A percentile compares a stretch with the other conserved stretches of the same genome.
Evolutionary conservation across 2,797 vertebrate genomes (phyloP).

Genomic region (Crenichthys baileyi): DNA sequence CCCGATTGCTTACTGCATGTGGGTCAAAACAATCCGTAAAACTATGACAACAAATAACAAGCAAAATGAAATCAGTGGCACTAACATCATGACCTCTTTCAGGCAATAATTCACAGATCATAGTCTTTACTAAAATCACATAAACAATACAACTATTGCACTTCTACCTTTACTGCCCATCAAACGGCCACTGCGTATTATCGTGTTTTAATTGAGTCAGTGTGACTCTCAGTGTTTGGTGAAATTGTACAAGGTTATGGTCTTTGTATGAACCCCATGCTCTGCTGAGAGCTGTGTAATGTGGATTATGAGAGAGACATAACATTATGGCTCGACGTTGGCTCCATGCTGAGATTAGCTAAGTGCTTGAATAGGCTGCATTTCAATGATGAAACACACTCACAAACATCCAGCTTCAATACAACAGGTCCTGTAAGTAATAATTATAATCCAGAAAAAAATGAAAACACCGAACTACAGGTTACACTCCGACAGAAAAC

Average conservation of each 20-base stretch:
- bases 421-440: constrained; percentile 10
- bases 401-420: not conserved
- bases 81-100: not conserved
- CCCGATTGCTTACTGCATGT: no score
- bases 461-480: constrained; percentile 10
- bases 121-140: constrained; percentile 5
- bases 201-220: constrained; percentile 38
- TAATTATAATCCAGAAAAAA: constrained; percentile 16
- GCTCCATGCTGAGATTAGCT: constrained; percentile 10
- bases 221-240: constrained; percentile 41
- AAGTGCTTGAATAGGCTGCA: not conserved
- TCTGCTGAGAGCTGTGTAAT: constrained; percentile 26
- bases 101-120: not conserved
- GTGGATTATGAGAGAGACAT: constrained; percentile 40
- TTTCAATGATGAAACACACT: constrained; percentile 14
- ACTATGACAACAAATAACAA: no score
- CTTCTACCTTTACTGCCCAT: constrained; percentile 18
- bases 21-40: no score
- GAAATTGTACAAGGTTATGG: constrained; percentile 56
- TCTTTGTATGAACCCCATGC: constrained; percentile 30
- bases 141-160: constrained; percentile 42
- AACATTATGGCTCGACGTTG: constrained; percentile 31
- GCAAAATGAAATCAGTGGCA: not conserved
- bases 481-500: constrained; percentile 33
- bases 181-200: constrained; percentile 18